Evolutionary conservation across 2,113 vertebrate genomes (phyloP).

Genomic region (Lophochroa leadbeateri): DNA sequence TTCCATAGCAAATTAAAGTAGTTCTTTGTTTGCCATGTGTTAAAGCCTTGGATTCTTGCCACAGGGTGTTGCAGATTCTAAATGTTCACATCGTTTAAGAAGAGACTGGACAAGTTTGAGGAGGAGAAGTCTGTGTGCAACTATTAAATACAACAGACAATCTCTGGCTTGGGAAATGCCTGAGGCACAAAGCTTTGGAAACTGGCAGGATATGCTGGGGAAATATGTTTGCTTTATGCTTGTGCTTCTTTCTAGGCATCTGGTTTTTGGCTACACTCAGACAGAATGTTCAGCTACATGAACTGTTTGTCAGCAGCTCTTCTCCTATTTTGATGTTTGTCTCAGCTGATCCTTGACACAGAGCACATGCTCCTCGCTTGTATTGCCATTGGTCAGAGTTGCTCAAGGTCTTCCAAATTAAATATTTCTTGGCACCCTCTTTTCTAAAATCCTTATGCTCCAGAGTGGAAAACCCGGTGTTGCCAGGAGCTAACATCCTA

Average conservation of each 20-base stretch:
- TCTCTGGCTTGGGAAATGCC: conserved; percentile 25
- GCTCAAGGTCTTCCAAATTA: background rate
- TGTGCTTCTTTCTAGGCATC: background rate
- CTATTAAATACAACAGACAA: conserved; percentile 22
- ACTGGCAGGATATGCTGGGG: background rate
- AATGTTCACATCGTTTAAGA: background rate
- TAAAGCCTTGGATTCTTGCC: background rate
- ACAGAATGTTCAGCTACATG: background rate
- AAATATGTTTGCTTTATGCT: background rate
- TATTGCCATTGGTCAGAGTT: background rate
- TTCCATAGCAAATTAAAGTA: background rate
- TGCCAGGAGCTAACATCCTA: background rate
- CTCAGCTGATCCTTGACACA: background rate
- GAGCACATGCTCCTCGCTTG: background rate
- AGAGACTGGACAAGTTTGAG: background rate
- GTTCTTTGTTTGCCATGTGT: background rate
- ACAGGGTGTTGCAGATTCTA: background rate
- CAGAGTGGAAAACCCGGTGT: background rate
- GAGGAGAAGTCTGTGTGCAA: background rate
- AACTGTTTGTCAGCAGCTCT: background rate
- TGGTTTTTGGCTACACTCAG: conserved; percentile 6
- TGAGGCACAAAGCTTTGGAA: conserved; percentile 24
- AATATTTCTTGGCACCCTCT: background rate
- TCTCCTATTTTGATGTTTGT: background rate
- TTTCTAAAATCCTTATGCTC: background rate